Percentiles rank a stretch among this genome's conserved stretches.
Conservation (phyloP, 2,797 vertebrate species). For the Hyperoplus immaculatus region DNA sequence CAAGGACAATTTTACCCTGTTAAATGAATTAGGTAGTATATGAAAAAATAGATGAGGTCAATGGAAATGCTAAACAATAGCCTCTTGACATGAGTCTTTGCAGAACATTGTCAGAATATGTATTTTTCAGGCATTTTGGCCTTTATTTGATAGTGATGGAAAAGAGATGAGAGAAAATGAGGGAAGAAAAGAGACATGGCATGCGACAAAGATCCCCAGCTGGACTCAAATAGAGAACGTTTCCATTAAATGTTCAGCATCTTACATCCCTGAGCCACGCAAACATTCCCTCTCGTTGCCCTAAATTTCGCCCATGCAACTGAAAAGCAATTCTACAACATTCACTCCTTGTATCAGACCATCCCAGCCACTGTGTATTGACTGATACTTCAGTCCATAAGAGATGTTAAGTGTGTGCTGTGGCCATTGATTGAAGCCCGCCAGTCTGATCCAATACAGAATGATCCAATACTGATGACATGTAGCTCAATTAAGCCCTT, state of each 20-base stretch:
- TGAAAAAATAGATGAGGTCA: background rate
- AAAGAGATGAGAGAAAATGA: background rate
- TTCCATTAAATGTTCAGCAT: background rate
- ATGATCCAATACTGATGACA: background rate
- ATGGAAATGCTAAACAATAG: background rate
- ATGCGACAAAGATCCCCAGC: background rate
- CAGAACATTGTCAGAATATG: background rate
- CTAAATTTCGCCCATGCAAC: background rate
- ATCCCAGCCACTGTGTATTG: background rate
- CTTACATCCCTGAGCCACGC: background rate
- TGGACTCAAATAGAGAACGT: background rate
- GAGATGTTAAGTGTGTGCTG: background rate
- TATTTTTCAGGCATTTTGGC: background rate
- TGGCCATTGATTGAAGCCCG: background rate
- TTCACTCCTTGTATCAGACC: background rate
- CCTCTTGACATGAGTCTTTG: background rate
- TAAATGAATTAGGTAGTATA: background rate
- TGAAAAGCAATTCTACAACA: constrained; percentile 6
- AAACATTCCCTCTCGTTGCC: background rate
- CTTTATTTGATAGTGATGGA: background rate
- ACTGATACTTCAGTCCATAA: background rate
- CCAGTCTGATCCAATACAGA: background rate
- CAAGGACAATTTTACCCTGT: background rate
- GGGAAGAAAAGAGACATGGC: background rate
- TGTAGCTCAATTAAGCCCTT: background rate